Percentiles rank a stretch among this genome's conserved stretches.
Evolutionary conservation across 2,113 vertebrate species (phyloP).

Genomic region (Genyomyrus donnyi): DNA sequence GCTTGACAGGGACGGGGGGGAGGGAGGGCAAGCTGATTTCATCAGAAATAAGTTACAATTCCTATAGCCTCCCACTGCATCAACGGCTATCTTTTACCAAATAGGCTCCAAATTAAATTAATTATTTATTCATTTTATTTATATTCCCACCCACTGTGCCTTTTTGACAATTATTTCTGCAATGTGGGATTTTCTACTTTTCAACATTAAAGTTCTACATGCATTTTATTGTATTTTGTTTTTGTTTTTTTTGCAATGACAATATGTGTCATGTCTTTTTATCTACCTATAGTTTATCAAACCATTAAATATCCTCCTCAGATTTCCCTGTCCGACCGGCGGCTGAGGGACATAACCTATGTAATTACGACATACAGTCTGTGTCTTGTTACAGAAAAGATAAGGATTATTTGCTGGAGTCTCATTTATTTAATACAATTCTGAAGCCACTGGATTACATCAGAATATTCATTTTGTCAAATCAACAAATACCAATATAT

Average conservation of each 20-base stretch:
- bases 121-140: background rate
- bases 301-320: background rate
- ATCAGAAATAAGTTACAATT: background rate
- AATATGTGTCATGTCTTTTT: background rate
- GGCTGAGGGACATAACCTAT: background rate
- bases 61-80: background rate
- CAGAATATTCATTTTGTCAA: background rate
- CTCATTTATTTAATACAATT: background rate
- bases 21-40: background rate
- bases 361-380: background rate
- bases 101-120: background rate
- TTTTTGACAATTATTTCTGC: background rate
- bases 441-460: background rate
- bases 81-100: background rate
- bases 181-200: background rate
- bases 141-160: background rate
- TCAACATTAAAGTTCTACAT: background rate
- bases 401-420: background rate
- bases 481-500: background rate
- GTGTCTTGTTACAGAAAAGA: background rate
- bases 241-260: background rate
- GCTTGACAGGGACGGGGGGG: background rate
- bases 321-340: background rate
- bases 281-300: background rate
- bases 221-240: background rate